Percentiles rank a stretch among this genome's conserved stretches.
These are phyloP conservation scores for Catalaphyllia jardinei DNA, from an alignment of 64 coral and sea anemone species.

Conservation along the genomic window DNA sequence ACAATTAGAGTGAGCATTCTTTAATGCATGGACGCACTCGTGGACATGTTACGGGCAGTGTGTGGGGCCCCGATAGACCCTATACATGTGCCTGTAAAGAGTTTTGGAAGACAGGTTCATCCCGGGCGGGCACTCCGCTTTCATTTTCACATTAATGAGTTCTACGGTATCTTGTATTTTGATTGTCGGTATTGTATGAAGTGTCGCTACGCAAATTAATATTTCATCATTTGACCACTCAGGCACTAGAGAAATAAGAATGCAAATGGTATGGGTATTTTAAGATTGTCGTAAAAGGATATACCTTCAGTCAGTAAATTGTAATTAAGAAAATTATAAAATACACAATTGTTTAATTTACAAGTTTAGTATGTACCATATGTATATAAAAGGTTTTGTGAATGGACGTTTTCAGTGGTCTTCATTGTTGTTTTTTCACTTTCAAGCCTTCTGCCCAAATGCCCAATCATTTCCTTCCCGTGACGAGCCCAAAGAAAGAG, in stretches of 20 bases:
- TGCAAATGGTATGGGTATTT: neutral
- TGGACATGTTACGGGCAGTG: too few relatives aligned
- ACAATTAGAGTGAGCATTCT: too few relatives aligned
- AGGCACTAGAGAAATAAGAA: neutral
- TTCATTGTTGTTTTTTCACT: neutral
- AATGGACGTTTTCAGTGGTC: neutral
- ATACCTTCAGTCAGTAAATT: neutral
- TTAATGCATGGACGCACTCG: too few relatives aligned
- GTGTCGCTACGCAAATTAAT: neutral
- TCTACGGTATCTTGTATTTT: neutral
- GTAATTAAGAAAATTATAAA: conserved; percentile 13
- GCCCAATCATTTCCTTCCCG: neutral
- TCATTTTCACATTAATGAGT: too few relatives aligned
- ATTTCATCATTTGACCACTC: neutral
- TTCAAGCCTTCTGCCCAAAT: too few relatives aligned
- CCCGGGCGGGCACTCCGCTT: too few relatives aligned
- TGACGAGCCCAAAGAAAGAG: neutral
- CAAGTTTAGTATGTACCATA: conserved; percentile 11
- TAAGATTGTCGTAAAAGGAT: neutral
- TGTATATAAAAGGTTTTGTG: conserved; percentile 19
- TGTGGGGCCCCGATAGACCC: too few relatives aligned
- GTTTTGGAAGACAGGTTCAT: too few relatives aligned
- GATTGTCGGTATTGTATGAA: neutral
- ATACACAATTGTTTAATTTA: neutral
- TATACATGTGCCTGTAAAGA: too few relatives aligned